Conservation (phyloP, 2,888 invertebrate genomes). For the Cryptus armator region DNA sequence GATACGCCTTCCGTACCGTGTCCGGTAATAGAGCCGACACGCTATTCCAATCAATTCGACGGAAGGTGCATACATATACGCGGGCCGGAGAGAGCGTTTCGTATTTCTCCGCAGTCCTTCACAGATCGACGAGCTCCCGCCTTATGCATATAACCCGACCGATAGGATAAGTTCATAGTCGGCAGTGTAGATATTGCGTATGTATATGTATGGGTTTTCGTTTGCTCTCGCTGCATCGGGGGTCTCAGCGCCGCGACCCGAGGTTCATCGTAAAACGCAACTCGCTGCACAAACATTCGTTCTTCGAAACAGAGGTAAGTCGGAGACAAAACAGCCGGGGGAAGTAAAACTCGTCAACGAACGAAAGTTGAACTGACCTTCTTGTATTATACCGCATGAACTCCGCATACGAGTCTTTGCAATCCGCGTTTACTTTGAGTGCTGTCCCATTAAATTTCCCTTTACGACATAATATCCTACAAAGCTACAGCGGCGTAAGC, state of each 20-base stretch:
- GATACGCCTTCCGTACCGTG: conserved; percentile 41
- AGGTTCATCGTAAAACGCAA: conserved; percentile 44
- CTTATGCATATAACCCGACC: conserved; percentile 17
- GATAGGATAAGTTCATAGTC: conserved; percentile 9
- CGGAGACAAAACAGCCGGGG: conserved; percentile 50
- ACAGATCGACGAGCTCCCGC: background rate
- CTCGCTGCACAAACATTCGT: background rate
- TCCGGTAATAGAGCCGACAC: conserved; percentile 64
- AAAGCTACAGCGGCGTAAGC: background rate
- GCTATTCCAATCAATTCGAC: conserved; percentile 74
- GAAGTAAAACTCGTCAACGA: conserved; percentile 12
- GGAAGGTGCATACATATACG: conserved; percentile 49
- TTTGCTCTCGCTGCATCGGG: conserved; percentile 14
- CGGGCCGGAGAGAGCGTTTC: conserved; percentile 47
- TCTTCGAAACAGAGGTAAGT: background rate
- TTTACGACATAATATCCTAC: conserved; percentile 4
- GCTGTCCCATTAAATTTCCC: background rate
- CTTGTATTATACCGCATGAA: background rate
- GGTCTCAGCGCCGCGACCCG: background rate
- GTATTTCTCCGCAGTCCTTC: conserved; percentile 41
- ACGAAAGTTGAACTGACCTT: background rate
- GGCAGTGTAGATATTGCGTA: background rate
- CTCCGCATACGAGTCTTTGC: background rate
- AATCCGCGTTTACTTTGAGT: background rate
- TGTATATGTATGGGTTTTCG: background rate